phyloP scores from a whole-genome alignment of 2,797 vertebrate species.

The Clarias laeviceps region DNA sequence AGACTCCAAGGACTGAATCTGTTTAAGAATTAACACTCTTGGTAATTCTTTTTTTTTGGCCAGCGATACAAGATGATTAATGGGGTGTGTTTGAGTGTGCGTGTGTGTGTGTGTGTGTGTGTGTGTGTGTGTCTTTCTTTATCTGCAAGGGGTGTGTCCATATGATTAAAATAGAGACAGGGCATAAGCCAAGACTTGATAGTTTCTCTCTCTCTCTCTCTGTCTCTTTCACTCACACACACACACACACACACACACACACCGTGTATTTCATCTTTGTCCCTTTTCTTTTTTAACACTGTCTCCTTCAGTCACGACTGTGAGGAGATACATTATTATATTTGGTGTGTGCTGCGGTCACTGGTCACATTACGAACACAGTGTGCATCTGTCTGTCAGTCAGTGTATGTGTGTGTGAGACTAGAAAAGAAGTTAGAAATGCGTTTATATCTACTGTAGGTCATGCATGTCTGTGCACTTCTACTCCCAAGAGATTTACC shows the following conservation, averaged over 20 bases:
- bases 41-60: constrained; percentile 20
- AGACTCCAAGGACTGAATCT: constrained; percentile 16
- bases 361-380: constrained; percentile 28
- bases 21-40: constrained; percentile 21
- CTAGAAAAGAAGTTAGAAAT: neutral
- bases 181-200: constrained; percentile 15
- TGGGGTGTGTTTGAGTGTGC: neutral
- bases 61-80: constrained; percentile 2
- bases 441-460: neutral
- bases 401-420: constrained; percentile 1
- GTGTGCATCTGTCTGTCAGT: constrained; percentile 1
- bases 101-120: constrained; percentile 10
- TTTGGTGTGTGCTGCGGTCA: constrained; percentile 20
- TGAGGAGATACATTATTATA: constrained; percentile 30
- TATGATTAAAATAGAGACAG: constrained; percentile 18
- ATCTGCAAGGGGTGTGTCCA: constrained; percentile 8
- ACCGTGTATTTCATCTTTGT: neutral
- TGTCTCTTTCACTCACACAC: neutral
- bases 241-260: constrained; percentile 3
- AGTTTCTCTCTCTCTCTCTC: neutral
- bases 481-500: neutral
- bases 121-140: constrained; percentile 8
- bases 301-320: constrained; percentile 15
- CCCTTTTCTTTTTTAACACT: constrained; percentile 8
- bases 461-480: neutral